Conservation (phyloP, 2,888 invertebrate genomes). For the Troides aeacus region DNA sequence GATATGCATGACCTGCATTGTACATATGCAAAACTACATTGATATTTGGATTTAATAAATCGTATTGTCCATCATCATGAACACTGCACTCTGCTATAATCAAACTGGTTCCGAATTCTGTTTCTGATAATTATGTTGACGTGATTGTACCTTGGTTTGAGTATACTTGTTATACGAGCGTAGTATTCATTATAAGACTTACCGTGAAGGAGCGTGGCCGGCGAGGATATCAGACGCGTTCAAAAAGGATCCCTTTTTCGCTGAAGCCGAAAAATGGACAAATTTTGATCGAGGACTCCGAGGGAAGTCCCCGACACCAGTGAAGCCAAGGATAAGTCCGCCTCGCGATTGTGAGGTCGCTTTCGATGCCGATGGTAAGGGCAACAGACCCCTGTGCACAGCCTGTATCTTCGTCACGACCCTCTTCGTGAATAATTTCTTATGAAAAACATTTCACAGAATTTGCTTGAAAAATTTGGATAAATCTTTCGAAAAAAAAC, state of each 20-base stretch:
- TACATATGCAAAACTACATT: conserved; percentile 66
- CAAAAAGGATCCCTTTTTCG: conserved; percentile 76
- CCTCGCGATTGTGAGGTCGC: conserved; percentile 86
- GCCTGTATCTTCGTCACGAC: conserved; percentile 69
- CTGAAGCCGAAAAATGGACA: conserved; percentile 76
- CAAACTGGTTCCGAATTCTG: conserved; percentile 28
- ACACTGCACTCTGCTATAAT: conserved; percentile 66
- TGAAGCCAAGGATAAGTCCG: conserved; percentile 84
- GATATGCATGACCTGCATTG: conserved; percentile 73
- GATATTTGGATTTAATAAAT: conserved; percentile 47
- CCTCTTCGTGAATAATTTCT: conserved; percentile 40
- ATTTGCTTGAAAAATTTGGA: conserved; percentile 20
- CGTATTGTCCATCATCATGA: conserved; percentile 43
- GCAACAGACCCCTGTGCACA: conserved; percentile 58
- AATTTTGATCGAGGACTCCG: conserved; percentile 81
- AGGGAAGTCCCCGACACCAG: conserved; percentile 84
- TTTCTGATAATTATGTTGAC: conserved; percentile 15
- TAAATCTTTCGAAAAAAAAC: conserved; percentile 12
- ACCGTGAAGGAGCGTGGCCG: conserved; percentile 73
- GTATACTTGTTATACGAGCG: conserved; percentile 30
- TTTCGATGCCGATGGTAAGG: conserved; percentile 87
- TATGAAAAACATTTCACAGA: conserved; percentile 11
- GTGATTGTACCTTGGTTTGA: conserved; percentile 26
- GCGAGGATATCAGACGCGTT: conserved; percentile 72
- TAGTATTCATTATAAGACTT: conserved; percentile 71